These are phyloP conservation scores for Strix aluco DNA, from an alignment of 2,113 vertebrate species.

Conservation along the genomic window DNA sequence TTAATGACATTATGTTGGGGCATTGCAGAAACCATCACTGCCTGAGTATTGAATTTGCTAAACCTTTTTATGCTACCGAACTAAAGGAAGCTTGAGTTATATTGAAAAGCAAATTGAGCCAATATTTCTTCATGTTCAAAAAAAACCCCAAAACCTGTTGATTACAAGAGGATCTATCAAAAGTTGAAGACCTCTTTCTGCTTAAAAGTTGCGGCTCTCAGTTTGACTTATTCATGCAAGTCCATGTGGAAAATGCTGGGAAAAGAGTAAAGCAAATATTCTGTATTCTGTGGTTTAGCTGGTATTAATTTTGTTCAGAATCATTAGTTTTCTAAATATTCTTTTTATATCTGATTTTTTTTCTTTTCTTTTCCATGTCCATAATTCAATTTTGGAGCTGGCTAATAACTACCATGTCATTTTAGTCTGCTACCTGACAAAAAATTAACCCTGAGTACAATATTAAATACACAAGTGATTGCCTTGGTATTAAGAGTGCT, in stretches of 20 bases:
- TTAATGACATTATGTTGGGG: slow-evolving; percentile 77
- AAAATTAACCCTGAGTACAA: neutral
- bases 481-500: neutral
- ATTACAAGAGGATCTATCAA: slow-evolving; percentile 23
- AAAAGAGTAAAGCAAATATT: neutral
- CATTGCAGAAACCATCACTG: slow-evolving; percentile 64
- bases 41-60: slow-evolving; percentile 68
- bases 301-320: slow-evolving; percentile 7
- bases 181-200: slow-evolving; percentile 30
- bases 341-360: neutral
- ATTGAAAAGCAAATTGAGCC: slow-evolving; percentile 61
- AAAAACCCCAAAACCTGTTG: slow-evolving; percentile 62
- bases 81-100: slow-evolving; percentile 50
- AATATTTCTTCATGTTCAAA: slow-evolving; percentile 50
- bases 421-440: neutral
- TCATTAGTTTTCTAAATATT: neutral
- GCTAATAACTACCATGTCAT: neutral
- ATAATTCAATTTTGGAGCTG: neutral
- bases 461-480: neutral
- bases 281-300: neutral
- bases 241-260: neutral
- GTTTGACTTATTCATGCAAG: neutral
- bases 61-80: slow-evolving; percentile 63
- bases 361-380: neutral
- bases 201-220: neutral